phyloP scores from a whole-genome alignment of 2,113 vertebrate genomes.

The Scomber scombrus region DNA sequence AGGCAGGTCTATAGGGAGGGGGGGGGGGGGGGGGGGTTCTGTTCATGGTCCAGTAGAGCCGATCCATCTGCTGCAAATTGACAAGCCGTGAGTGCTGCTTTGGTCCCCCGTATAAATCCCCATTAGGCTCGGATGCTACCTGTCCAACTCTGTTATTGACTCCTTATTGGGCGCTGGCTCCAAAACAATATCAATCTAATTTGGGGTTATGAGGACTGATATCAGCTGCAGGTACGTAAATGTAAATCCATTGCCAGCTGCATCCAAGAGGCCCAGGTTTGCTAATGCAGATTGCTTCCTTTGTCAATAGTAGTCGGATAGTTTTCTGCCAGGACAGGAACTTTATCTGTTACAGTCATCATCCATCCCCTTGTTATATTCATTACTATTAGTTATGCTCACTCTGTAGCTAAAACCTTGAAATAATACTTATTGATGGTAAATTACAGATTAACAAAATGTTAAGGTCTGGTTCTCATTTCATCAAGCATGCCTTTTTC shows the following conservation, averaged over 20 bases:
- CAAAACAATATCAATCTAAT: constrained; percentile 71
- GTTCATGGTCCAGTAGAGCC: constrained; percentile 45
- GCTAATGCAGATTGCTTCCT: constrained; percentile 34
- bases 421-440: constrained; percentile 29
- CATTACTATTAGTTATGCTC: constrained; percentile 12
- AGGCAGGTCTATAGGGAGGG: constrained; percentile 11
- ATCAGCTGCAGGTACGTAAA: constrained; percentile 31
- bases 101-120: constrained; percentile 63
- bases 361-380: constrained; percentile 12
- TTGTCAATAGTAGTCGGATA: constrained; percentile 40
- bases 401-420: background rate
- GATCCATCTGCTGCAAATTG: constrained; percentile 73
- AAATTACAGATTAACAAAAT: constrained; percentile 43
- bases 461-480: constrained; percentile 21
- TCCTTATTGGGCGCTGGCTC: constrained; percentile 42
- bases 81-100: constrained; percentile 56
- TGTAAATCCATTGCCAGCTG: constrained; percentile 44
- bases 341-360: constrained; percentile 27
- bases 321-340: constrained; percentile 30
- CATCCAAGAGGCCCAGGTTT: constrained; percentile 40
- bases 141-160: constrained; percentile 60
- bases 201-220: constrained; percentile 60
- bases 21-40: constrained; percentile 23
- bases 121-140: constrained; percentile 57
- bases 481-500: constrained; percentile 6